A percentile compares a stretch with the other conserved stretches of the same genome.
phyloP scores from a whole-genome alignment of 2,888 invertebrate genomes.

The Tipula vernalis region DNA sequence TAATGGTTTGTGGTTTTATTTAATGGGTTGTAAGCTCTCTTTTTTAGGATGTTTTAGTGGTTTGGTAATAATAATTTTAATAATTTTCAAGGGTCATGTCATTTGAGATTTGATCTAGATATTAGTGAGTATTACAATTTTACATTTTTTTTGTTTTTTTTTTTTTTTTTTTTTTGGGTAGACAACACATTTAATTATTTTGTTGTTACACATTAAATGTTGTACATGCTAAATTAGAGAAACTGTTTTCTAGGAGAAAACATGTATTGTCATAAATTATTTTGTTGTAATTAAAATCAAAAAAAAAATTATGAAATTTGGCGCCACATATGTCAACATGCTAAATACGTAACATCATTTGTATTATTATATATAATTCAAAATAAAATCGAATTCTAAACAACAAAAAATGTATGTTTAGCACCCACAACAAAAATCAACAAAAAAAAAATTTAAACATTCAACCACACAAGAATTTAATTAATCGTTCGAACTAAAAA shows the following conservation, averaged over 20 bases:
- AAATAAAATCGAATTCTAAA: background rate
- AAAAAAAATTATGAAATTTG: background rate
- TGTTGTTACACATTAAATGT: background rate
- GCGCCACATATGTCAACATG: background rate
- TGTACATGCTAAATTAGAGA: background rate
- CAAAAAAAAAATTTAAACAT: background rate
- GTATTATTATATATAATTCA: background rate
- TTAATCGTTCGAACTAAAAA: background rate
- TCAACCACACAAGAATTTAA: background rate
- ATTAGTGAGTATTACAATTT: background rate
- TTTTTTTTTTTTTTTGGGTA: background rate
- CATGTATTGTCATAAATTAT: background rate
- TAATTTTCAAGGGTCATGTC: background rate
- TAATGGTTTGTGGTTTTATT: background rate
- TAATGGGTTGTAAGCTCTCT: background rate
- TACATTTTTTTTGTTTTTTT: background rate
- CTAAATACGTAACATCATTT: background rate
- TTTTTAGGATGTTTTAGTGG: background rate
- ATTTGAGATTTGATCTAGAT: background rate
- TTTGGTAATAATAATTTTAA: background rate
- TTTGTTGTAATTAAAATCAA: background rate
- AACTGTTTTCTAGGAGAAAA: background rate
- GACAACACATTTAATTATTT: background rate
- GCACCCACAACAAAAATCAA: background rate
- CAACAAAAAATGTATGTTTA: background rate